Conservation (phyloP, 2,888 invertebrate species). For the Panzeria rudis region DNA sequence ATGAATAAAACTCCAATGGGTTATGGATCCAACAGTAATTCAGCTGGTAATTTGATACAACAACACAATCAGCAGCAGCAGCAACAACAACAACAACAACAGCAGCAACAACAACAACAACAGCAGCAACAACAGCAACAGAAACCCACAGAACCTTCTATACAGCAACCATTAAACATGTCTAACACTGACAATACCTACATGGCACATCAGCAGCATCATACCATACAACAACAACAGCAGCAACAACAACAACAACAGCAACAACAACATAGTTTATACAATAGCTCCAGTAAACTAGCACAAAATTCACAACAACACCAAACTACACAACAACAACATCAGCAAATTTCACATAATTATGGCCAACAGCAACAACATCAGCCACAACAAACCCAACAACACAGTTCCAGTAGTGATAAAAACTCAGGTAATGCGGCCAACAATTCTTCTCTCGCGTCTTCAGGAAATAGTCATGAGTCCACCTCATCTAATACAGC, state of each 20-base stretch:
- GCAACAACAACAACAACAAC: constrained; percentile 72
- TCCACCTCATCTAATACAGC: constrained; percentile 43
- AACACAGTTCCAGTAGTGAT: constrained; percentile 63
- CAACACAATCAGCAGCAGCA: constrained; percentile 72
- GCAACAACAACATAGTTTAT: constrained; percentile 68
- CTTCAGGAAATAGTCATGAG: constrained; percentile 60
- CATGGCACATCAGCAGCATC: constrained; percentile 75
- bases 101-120: constrained; percentile 65
- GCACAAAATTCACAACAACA: constrained; percentile 60
- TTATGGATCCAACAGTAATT: constrained; percentile 48
- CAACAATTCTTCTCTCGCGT: constrained; percentile 23
- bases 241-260: constrained; percentile 75
- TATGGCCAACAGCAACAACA: constrained; percentile 66
- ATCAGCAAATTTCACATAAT: constrained; percentile 65
- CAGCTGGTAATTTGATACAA: constrained; percentile 64
- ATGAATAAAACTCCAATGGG: constrained; percentile 66
- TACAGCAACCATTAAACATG: constrained; percentile 74
- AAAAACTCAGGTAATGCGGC: constrained; percentile 51
- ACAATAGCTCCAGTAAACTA: constrained; percentile 63
- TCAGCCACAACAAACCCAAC: constrained; percentile 71
- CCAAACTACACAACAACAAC: constrained; percentile 60
- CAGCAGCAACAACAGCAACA: constrained; percentile 68
- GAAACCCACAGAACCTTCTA: constrained; percentile 42
- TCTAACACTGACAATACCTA: constrained; percentile 75
- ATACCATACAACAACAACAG: constrained; percentile 73